Base-by-base conservation (phyloP, 2,797 vertebrate species). In the Trematomus bernacchii region DNA sequence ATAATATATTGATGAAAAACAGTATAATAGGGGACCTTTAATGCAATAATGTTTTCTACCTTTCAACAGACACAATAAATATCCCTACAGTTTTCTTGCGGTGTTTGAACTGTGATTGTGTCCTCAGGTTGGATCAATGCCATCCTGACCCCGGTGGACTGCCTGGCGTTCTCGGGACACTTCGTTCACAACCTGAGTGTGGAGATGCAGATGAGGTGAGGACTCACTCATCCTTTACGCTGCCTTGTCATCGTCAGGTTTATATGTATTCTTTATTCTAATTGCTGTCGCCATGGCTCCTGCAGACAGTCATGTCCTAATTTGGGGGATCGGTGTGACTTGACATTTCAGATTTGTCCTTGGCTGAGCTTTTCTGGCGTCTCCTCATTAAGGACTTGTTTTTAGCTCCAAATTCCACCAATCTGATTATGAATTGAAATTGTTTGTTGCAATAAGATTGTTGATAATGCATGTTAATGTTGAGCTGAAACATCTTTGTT, bases 201-300 rank as follows among this genome's bases (percentile, higher is more conserved):
- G 90, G 98, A 99, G 92, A 99, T 99, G 97, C 98, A 99, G 92
- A 98, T 99, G 97, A 99, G 98, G 98, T 99, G 94, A 19, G 76
- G 54, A 46, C 23, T 48, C 66, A 65, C 21, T n/a, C 8, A 18
- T 11, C 16, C 44, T 44, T 21, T 30, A 5, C 33, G 23, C 19
- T 30, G 16, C 6, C 7, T 13, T 42, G 14, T 13, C 2, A 0
- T 66, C 4, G 2, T 19, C 33, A 37, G 33, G 47, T n/a, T 10
- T 48, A 18, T 48, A 3, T 27, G n/a, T 58, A 13, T 37, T 30
- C 48, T 10, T 68, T 30, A 16, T 43, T 30, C 3, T 52, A 14
- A 59, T 57, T 46, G 48, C 27, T 46, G 27, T 55, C 14, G 0
- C 14, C 21, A 3, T 51, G 64, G 18, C 54, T 14, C 67, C 53